These are phyloP conservation scores for Nebria salina DNA, from an alignment of 2,888 invertebrate genomes.

Conservation along the genomic window DNA sequence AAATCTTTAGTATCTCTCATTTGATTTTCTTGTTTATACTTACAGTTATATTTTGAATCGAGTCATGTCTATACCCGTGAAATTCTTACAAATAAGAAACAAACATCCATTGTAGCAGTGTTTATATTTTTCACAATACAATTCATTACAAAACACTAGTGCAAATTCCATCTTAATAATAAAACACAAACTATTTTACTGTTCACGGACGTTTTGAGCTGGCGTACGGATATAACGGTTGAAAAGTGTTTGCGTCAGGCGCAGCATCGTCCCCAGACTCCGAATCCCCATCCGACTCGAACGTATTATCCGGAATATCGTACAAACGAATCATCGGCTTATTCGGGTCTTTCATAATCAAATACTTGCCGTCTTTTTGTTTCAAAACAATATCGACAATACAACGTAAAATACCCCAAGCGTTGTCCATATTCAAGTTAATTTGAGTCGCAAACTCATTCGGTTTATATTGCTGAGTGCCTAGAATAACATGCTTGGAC, in stretches of 20 bases:
- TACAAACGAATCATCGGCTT: constrained; percentile 98
- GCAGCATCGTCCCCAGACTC: constrained; percentile 79
- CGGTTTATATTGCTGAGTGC: constrained; percentile 98
- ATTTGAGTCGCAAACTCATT: constrained; percentile 99
- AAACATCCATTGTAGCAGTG: constrained; percentile 2
- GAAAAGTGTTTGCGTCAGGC: constrained; percentile 60
- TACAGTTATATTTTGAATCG: no score
- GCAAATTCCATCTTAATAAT: constrained; percentile 32
- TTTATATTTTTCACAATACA: constrained; percentile 27
- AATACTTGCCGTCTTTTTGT: constrained; percentile 94
- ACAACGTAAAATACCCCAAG: constrained; percentile 97
- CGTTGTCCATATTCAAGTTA: constrained; percentile 99
- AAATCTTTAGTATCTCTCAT: no score
- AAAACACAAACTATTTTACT: not conserved
- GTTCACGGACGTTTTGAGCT: constrained; percentile 45
- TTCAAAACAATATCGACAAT: constrained; percentile 98
- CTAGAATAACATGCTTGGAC: constrained; percentile 94
- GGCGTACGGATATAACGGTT: constrained; percentile 60
- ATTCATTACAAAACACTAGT: constrained; percentile 38
- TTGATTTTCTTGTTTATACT: no score
- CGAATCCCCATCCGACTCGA: constrained; percentile 96
- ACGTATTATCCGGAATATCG: constrained; percentile 98
- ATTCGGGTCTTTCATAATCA: constrained; percentile 99
- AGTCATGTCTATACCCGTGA: no score
- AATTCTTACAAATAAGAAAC: no score